Evolutionary conservation across 2,113 vertebrate genomes (phyloP), one percentile per base, ranked within the genome.

Genomic region (Dasypus novemcinctus): DNA sequence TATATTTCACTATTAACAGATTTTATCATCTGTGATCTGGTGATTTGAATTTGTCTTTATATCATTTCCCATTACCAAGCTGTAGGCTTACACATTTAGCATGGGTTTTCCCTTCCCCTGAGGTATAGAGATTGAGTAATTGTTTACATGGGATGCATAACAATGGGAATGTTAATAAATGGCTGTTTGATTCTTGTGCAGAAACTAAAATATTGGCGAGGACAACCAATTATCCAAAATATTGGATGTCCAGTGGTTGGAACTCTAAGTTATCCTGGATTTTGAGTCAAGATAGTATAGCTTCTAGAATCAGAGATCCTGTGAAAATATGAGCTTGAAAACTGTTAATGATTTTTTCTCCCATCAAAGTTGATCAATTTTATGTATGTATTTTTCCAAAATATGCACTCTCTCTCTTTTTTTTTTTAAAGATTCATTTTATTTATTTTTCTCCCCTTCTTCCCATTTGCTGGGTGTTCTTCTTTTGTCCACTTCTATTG

Each of bases 131-230:
- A 91, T 81, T 95, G 36, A 78, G 14, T 78, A 27, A 95, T 89
- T 91, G 43, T 95, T 91, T 81, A 27, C 49, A 15, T 64, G 33
- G 25, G 15, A 52, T 72, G 52, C 21, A 36, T 52, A 49, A 88
- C 94, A 90, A 74, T 83, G n/a, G 63, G 74, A n/a, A 29, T 83
- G 88, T 79, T 86, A 52, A 38, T n/a, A 90, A 93, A 76, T 63
- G 63, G 43, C 76, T 95, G 36, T 87, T 91, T 91, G 88, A 43
- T 69, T 90, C 84, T 78, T 85, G 14, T 57, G 7, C 89, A 71
- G 85, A 88, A 92, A 80, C 13, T 79, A 86, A 91, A 89, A 87
- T 71, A 57, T 41, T 72, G 57, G 46, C 29, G 59, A 80, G 31
- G 83, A 71, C 57, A 75, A 52, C 27, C 36, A 90, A 46, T 46